Conservation (phyloP, 2,797 vertebrate species). For the Chaetophractus vellerosus region DNA sequence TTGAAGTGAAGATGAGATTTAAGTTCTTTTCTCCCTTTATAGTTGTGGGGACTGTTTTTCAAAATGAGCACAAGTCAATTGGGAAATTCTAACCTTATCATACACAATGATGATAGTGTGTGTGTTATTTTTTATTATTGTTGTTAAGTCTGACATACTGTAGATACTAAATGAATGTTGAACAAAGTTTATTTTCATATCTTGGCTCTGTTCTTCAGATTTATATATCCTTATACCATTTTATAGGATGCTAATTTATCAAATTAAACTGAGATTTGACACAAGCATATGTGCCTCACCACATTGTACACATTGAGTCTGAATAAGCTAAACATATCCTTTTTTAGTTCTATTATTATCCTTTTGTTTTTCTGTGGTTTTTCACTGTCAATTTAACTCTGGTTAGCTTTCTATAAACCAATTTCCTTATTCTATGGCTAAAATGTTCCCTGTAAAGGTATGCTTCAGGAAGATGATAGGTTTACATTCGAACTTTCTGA, state of each 20-base stretch:
- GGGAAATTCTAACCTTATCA: not conserved
- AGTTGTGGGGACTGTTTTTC: not conserved
- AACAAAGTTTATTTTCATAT: conserved; percentile 46
- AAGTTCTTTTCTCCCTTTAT: not conserved
- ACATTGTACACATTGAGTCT: not conserved
- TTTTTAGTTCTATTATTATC: not conserved
- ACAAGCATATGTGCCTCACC: not conserved
- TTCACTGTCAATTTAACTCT: conserved; percentile 29
- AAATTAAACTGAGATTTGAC: not conserved
- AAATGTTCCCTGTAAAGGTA: not conserved
- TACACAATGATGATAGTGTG: not conserved
- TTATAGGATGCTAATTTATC: not conserved
- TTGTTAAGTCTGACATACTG: not conserved
- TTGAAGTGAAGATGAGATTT: not conserved
- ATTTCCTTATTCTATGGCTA: not conserved
- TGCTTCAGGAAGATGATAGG: too few species aligned
- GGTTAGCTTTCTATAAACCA: conserved; percentile 8
- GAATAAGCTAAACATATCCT: not conserved
- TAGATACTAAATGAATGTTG: not conserved
- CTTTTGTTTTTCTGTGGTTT: not conserved
- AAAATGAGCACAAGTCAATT: not conserved
- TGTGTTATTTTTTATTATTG: not conserved
- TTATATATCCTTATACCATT: not conserved
- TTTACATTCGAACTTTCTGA: too few species aligned
- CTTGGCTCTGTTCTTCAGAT: conserved; percentile 31